A percentile compares a stretch with the other conserved stretches of the same genome.
These are phyloP conservation scores for Arrhamphus sclerolepis DNA, from an alignment of 2,797 vertebrate genomes.

Conservation along the genomic window DNA sequence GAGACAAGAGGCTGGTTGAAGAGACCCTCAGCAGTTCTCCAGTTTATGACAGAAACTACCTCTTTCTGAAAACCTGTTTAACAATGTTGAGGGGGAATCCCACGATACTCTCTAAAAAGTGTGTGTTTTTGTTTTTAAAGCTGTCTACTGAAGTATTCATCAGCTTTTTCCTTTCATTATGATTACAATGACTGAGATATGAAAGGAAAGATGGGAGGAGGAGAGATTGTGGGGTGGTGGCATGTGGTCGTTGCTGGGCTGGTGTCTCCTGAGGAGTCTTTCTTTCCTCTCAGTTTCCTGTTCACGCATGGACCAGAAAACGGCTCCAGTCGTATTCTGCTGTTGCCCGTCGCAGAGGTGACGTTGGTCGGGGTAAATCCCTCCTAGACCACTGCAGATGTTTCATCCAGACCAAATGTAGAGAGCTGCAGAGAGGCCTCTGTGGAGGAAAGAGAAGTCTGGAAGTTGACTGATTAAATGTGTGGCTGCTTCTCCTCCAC, in stretches of 20 bases:
- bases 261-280: conserved; percentile 57
- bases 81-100: conserved; percentile 51
- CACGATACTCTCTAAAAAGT: conserved; percentile 4
- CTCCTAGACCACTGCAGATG: conserved; percentile 2
- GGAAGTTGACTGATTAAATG: conserved; percentile 9
- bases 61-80: conserved; percentile 44
- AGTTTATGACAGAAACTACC: conserved; percentile 7
- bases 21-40: conserved; percentile 17
- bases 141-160: conserved; percentile 77
- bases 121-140: too few species aligned
- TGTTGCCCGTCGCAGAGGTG: conserved; percentile 25
- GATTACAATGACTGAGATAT: conserved; percentile 75
- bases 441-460: background rate
- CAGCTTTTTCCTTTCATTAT: conserved; percentile 73
- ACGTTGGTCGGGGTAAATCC: conserved; percentile 20
- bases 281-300: conserved; percentile 54
- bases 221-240: conserved; percentile 40
- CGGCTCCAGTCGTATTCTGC: conserved; percentile 25
- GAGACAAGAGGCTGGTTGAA: conserved; percentile 5
- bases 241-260: conserved; percentile 55
- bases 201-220: conserved; percentile 71
- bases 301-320: conserved; percentile 21
- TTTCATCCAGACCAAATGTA: background rate
- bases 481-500: conserved; percentile 30
- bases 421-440: too few species aligned